Percentiles rank a stretch among this genome's conserved stretches.
These are phyloP conservation scores for Trisateles emortualis DNA, from an alignment of 2,888 invertebrate species.

Conservation along the genomic window DNA sequence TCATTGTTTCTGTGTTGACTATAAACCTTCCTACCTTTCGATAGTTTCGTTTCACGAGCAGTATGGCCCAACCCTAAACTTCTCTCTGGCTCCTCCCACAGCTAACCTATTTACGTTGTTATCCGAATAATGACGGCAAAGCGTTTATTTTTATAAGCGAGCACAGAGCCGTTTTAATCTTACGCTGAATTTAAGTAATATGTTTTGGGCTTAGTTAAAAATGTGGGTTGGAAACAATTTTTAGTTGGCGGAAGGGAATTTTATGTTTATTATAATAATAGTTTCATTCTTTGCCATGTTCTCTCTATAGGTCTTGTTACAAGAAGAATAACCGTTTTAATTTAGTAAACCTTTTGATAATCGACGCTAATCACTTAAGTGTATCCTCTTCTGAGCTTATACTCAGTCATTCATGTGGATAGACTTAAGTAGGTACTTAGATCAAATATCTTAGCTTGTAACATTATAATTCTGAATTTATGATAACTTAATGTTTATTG, in stretches of 20 bases:
- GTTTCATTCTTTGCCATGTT: no score
- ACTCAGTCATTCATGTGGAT: no score
- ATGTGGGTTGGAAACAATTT: neutral
- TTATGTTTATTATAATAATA: neutral
- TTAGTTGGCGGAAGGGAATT: neutral
- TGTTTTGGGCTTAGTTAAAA: conserved; percentile 15
- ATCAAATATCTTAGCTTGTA: no score
- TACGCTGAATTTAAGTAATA: conserved; percentile 22
- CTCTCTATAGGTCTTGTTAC: no score
- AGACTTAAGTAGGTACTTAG: no score
- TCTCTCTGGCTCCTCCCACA: conserved; percentile 21
- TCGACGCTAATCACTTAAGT: no score
- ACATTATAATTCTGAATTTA: no score
- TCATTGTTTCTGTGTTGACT: no score
- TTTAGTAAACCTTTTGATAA: no score
- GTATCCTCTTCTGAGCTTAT: no score
- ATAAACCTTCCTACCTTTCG: neutral
- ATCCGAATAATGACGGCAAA: conserved; percentile 42
- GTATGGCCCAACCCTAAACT: conserved; percentile 23
- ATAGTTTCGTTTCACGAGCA: neutral
- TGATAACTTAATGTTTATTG: no score
- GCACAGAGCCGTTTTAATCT: conserved; percentile 26
- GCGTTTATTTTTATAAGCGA: conserved; percentile 44
- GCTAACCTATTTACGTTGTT: conserved; percentile 52
- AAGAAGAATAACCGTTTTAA: no score